Evolutionary conservation across 2,113 vertebrate species (phyloP), one percentile per base, ranked within the genome.

Genomic region (Engraulis encrasicolus): DNA sequence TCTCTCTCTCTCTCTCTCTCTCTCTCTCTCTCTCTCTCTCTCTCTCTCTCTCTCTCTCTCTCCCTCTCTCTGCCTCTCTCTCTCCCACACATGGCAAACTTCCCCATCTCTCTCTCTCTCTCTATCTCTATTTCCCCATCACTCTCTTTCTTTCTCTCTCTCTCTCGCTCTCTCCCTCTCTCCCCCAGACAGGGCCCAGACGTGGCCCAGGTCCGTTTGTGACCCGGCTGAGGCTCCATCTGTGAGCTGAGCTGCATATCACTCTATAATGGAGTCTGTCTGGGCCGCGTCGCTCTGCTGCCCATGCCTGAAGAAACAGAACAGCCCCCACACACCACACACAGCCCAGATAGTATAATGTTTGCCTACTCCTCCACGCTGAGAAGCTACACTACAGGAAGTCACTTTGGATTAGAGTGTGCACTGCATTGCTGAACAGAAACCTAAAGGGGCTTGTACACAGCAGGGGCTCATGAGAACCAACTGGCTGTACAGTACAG

Each of bases 331-430:
- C 66, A 74, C n/a, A 34, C 40, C 40, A 45, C 40, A 45, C 40
- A 45, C 3, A 45, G 66, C 27, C 11, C 66, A 74, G 66, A 74
- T 74, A 14, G n/a, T n/a, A 9, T 45, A 74, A 74, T 74, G 66
- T 34, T 74, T 74, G 14, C n/a, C 54, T 58, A 6, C 23, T 66
- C 31, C 12, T 14, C 27, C 31, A 31, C 34, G 66, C 66, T 31
- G 23, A 27, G 58, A 66, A 27, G 58, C n/a, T 66, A 27, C 58
- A 23, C 58, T 12, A 23, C n/a, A 66, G 27, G 27, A 66, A 66
- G 58, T 66, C 58, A 66, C 58, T 34, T 74, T 74, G 66, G 66
- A 74, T 74, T 74, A 74, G 14, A 74, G 31, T 74, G 66, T 74
- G 11, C 11, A 34, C 11, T 34, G 66, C 15, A 74, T 31, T 34